These are phyloP conservation scores for Akabosia matsudoensis DNA, from an alignment of 1,140 invertebrate species.

Conservation along the genomic window DNA sequence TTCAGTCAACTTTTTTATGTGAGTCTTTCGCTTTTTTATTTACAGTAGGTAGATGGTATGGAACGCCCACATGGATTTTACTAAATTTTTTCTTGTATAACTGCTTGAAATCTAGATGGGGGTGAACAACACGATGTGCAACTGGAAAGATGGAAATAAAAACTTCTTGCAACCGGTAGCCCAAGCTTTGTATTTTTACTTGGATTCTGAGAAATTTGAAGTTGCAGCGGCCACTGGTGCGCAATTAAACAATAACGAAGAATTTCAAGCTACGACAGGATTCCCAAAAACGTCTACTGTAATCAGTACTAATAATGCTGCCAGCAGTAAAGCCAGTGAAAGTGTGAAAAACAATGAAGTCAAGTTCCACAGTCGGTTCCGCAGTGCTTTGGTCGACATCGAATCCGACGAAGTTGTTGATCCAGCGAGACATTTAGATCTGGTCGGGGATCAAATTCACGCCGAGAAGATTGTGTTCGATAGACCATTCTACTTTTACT, in stretches of 20 bases:
- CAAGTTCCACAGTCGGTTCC: neutral
- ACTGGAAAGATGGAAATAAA: slow-evolving; percentile 21
- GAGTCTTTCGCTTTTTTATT: neutral
- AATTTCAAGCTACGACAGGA: slow-evolving; percentile 18
- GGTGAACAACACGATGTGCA: slow-evolving; percentile 33
- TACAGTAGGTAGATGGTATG: neutral
- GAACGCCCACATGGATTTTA: neutral
- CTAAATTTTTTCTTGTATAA: slow-evolving; percentile 15
- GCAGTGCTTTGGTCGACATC: neutral
- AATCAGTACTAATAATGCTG: neutral
- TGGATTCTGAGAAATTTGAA: slow-evolving; percentile 33
- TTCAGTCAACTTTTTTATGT: slow-evolving; percentile 34
- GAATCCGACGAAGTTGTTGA: slow-evolving; percentile 1
- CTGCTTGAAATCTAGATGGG: slow-evolving; percentile 31
- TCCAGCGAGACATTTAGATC: slow-evolving; percentile 13
- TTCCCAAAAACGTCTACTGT: neutral
- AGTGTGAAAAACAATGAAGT: neutral
- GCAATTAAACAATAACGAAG: slow-evolving; percentile 30
- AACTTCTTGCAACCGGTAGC: slow-evolving; percentile 31
- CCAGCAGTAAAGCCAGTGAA: neutral
- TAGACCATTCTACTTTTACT: slow-evolving; percentile 33
- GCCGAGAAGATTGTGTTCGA: slow-evolving; percentile 28
- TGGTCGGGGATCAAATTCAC: slow-evolving; percentile 12
- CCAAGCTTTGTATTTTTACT: slow-evolving; percentile 28
- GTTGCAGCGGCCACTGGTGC: slow-evolving; percentile 32